A percentile compares a stretch with the other conserved stretches of the same genome.
Evolutionary conservation across 2,113 vertebrate species (phyloP).

Genomic region (Meles meles): DNA sequence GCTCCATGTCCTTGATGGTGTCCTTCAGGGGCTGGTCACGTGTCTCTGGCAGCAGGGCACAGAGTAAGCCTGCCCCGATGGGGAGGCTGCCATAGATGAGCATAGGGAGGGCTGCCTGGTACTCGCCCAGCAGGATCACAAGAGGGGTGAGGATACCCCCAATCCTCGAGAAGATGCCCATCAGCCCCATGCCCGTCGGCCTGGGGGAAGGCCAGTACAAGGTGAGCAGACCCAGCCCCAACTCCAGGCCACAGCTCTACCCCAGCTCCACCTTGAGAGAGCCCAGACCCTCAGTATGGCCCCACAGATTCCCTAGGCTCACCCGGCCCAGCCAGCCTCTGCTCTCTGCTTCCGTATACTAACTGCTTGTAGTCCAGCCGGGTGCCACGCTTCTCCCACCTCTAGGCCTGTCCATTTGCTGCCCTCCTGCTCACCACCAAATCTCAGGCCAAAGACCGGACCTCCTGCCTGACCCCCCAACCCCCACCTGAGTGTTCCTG

Average conservation of each 20-base stretch:
- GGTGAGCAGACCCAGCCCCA: not conserved
- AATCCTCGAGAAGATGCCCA: conserved; percentile 82
- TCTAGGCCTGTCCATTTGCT: not conserved
- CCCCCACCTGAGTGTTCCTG: not conserved
- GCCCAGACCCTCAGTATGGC: not conserved
- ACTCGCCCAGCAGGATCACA: conserved; percentile 82
- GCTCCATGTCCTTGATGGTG: conserved; percentile 37
- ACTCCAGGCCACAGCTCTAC: not conserved
- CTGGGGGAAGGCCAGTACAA: conserved; percentile 67
- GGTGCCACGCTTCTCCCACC: not conserved
- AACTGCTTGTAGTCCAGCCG: fast-evolving
- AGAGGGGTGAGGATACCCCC: conserved; percentile 87
- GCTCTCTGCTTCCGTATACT: not conserved
- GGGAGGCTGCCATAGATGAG: conserved; percentile 83
- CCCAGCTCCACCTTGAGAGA: not conserved
- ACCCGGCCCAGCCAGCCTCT: fast-evolving
- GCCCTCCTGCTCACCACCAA: not conserved
- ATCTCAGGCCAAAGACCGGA: not conserved
- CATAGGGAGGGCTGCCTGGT: conserved; percentile 84
- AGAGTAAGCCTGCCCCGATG: conserved; percentile 74
- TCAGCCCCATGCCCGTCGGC: conserved; percentile 88
- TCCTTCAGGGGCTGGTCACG: conserved; percentile 82
- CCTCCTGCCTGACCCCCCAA: not conserved
- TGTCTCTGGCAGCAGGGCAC: conserved; percentile 88
- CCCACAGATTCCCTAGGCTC: not conserved